Conservation (phyloP, 2,113 vertebrate species). For the Garra rufa region DNA sequence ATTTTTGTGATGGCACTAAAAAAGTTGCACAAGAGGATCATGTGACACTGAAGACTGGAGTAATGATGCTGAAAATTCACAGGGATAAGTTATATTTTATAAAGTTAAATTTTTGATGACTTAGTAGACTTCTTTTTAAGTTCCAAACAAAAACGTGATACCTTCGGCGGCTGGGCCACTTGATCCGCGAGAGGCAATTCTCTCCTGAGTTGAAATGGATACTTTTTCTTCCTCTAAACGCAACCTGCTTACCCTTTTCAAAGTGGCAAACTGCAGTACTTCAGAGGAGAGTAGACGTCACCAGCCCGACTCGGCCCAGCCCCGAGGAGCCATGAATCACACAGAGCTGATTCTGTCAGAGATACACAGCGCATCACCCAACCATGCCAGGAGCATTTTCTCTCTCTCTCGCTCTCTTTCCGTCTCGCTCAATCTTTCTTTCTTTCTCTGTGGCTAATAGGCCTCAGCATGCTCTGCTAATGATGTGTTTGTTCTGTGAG, state of each 20-base stretch:
- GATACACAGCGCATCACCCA: constrained; percentile 49
- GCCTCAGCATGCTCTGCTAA: constrained; percentile 58
- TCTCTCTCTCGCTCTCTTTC: constrained; percentile 39
- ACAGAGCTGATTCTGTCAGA: constrained; percentile 30
- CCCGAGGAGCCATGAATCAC: constrained; percentile 50
- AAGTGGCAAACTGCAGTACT: constrained; percentile 43
- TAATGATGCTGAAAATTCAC: background rate
- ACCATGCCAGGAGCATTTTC: constrained; percentile 39
- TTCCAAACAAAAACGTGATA: constrained; percentile 68
- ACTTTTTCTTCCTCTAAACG: constrained; percentile 40
- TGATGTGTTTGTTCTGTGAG: constrained; percentile 59
- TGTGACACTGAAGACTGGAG: background rate
- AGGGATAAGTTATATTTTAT: background rate
- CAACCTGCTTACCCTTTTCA: constrained; percentile 28
- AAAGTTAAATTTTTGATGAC: no score
- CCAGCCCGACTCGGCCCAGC: background rate
- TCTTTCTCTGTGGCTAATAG: constrained; percentile 60
- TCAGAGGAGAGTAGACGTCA: constrained; percentile 35
- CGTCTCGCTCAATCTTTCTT: constrained; percentile 19
- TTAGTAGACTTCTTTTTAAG: no score
- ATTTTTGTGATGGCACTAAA: background rate
- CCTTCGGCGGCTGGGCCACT: constrained; percentile 68
- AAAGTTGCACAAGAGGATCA: background rate
- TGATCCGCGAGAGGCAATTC: constrained; percentile 55
- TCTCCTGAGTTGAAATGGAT: constrained; percentile 42